A percentile compares a stretch with the other conserved stretches of the same genome.
phyloP scores from a whole-genome alignment of 1,140 invertebrate species.

The Listronotus oregonensis region DNA sequence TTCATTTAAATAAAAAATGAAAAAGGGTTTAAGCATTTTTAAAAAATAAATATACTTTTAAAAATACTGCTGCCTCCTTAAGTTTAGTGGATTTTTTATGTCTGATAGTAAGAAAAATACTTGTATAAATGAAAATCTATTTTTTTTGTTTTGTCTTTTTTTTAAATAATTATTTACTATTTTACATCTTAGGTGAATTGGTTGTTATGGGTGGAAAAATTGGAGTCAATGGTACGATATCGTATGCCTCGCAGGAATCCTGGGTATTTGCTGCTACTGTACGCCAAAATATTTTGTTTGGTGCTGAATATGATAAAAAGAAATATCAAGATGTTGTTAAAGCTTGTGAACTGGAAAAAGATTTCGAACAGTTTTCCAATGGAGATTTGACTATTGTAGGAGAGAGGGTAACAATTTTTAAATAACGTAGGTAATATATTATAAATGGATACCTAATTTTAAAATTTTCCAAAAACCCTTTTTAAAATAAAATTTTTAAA shows the following conservation, averaged over 20 bases:
- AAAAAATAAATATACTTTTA: too few species aligned
- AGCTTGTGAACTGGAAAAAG: conserved; percentile 68
- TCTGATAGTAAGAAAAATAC: too few species aligned
- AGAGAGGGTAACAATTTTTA: conserved; percentile 60
- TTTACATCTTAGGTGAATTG: conserved; percentile 65
- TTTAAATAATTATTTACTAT: background rate
- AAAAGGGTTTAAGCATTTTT: too few species aligned
- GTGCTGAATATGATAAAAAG: conserved; percentile 65
- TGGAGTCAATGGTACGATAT: conserved; percentile 62
- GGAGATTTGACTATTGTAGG: conserved; percentile 82
- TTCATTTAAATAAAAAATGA: too few species aligned
- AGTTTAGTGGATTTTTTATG: too few species aligned
- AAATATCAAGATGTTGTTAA: conserved; percentile 65
- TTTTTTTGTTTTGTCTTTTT: background rate
- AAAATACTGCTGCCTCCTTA: too few species aligned
- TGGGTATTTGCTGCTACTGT: conserved; percentile 72
- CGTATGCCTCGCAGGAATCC: conserved; percentile 78
- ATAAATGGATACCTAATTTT: too few species aligned
- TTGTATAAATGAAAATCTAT: conserved; percentile 9
- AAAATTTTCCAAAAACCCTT: too few species aligned
- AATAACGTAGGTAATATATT: too few species aligned
- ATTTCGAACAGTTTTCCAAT: conserved; percentile 75
- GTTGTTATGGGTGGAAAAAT: conserved; percentile 62
- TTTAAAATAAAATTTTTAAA: too few species aligned
- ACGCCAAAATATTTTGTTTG: conserved; percentile 81